Evolutionary conservation across 2,797 vertebrate genomes (phyloP).

Genomic region (Leuciscus waleckii): DNA sequence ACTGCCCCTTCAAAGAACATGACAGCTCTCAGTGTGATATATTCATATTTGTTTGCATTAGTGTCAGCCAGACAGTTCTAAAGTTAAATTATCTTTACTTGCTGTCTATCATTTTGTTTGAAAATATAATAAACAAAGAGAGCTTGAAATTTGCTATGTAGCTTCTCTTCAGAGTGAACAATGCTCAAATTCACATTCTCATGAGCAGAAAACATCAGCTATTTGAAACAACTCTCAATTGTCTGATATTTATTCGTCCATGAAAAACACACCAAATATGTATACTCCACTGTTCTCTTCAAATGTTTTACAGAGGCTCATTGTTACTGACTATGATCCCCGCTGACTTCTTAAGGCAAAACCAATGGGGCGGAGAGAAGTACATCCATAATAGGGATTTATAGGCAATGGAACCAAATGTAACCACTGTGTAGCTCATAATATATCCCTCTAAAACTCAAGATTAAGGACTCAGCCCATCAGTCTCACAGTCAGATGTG

Average conservation of each 20-base stretch:
- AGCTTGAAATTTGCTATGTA: neutral
- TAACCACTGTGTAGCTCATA: conserved; percentile 26
- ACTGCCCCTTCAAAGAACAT: neutral
- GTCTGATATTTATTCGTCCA: conserved; percentile 1
- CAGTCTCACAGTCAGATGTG: conserved; percentile 31
- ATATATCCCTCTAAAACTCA: conserved; percentile 28
- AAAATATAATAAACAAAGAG: neutral
- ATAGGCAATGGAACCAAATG: conserved; percentile 33
- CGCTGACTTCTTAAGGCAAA: conserved; percentile 55
- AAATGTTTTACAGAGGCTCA: conserved; percentile 28
- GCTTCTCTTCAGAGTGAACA: neutral
- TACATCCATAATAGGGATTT: conserved; percentile 40
- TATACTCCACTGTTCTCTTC: conserved; percentile 23
- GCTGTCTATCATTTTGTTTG: neutral
- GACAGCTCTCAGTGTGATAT: neutral
- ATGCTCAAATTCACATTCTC: neutral
- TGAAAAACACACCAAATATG: conserved; percentile 20
- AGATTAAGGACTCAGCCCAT: conserved; percentile 39
- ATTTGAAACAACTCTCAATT: conserved; percentile 38
- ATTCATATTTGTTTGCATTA: conserved; percentile 14
- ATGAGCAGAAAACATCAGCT: neutral
- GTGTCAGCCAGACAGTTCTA: neutral
- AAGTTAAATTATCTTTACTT: neutral
- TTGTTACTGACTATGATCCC: conserved; percentile 33
- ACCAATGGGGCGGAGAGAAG: conserved; percentile 46